Evolutionary conservation across 2,113 vertebrate genomes (phyloP).

Genomic region (Sceloporus undulatus): DNA sequence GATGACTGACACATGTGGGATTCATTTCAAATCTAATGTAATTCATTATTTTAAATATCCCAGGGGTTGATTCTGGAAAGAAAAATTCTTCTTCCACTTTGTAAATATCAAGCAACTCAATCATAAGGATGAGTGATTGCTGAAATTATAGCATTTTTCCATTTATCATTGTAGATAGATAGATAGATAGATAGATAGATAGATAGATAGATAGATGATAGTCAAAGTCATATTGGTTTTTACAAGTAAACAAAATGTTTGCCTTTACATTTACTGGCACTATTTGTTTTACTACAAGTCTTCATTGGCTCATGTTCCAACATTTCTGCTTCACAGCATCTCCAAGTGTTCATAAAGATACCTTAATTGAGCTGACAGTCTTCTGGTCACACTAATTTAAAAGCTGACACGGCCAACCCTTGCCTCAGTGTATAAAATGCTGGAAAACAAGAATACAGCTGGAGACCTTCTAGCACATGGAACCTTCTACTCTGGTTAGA

Average conservation of each 20-base stretch:
- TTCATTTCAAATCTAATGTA: neutral
- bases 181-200: neutral
- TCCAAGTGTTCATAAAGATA: neutral
- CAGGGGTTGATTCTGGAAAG: too few species aligned
- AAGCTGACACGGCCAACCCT: neutral
- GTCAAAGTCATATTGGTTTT: neutral
- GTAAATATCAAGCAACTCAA: too few species aligned
- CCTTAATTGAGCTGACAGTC: slow-evolving; percentile 1
- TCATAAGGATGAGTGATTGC: too few species aligned
- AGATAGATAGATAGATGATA: neutral
- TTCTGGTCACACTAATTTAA: neutral
- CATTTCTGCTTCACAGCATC: neutral
- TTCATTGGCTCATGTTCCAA: neutral
- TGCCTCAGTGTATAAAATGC: neutral
- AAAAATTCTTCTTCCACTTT: too few species aligned
- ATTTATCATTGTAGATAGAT: neutral
- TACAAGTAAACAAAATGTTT: slow-evolving; percentile 8
- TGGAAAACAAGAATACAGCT: neutral
- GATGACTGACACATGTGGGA: neutral
- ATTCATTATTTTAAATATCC: neutral
- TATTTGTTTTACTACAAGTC: neutral
- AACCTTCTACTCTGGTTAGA: neutral
- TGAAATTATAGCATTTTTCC: too few species aligned
- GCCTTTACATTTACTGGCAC: neutral
- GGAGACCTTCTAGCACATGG: neutral